phyloP scores from a whole-genome alignment of 2,797 vertebrate genomes.

The Myiothlypis chrysogaster region DNA sequence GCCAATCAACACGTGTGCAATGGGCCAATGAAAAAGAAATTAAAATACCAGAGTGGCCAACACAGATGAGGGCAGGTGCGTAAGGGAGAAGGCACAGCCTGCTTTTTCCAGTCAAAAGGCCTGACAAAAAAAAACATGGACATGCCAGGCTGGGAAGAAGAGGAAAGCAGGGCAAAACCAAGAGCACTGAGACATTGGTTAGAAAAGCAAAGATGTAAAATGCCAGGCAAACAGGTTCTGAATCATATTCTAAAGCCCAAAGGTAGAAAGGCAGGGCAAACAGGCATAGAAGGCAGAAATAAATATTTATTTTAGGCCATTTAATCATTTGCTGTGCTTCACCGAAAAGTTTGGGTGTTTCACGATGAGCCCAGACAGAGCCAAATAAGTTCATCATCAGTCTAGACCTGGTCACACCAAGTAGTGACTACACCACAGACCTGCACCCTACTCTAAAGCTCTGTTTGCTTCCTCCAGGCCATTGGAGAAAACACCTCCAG shows the following conservation, averaged over 20 bases:
- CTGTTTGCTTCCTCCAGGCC: not conserved
- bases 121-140: not conserved
- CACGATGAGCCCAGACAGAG: not conserved
- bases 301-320: constrained; percentile 40
- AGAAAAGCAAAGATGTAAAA: constrained; percentile 57
- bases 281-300: not conserved
- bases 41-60: constrained; percentile 33
- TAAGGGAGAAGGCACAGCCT: not conserved
- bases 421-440: not conserved
- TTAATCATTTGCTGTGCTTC: constrained; percentile 29
- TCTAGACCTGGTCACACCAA: constrained; percentile 25
- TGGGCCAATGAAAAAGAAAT: constrained; percentile 39
- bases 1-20: not conserved
- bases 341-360: not conserved
- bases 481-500: not conserved
- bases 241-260: not conserved
- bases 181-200: constrained; percentile 3
- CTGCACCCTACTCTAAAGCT: not conserved
- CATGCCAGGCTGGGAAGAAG: not conserved
- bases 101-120: constrained; percentile 37
- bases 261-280: not conserved
- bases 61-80: constrained; percentile 33
- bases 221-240: constrained; percentile 49
- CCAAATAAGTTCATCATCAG: constrained; percentile 27
- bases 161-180: constrained; percentile 5